A percentile compares a stretch with the other conserved stretches of the same genome.
Evolutionary conservation across 2,888 invertebrate species (phyloP).

Genomic region (Sinotaia quadrata): DNA sequence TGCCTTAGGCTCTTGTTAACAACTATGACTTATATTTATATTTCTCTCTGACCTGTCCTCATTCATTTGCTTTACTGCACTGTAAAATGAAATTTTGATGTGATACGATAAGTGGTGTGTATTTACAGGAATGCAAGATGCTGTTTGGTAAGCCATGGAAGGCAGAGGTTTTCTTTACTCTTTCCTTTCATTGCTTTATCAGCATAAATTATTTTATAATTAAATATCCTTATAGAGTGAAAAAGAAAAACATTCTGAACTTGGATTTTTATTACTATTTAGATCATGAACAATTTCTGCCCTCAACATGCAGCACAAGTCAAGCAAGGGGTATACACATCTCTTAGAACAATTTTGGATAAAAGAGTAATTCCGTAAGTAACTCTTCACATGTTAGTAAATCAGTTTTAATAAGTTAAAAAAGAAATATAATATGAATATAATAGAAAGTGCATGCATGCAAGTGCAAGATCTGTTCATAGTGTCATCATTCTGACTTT

Average conservation of each 20-base stretch:
- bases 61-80: too few species aligned
- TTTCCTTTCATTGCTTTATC: too few species aligned
- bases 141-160: neutral
- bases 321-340: constrained; percentile 79
- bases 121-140: too few species aligned
- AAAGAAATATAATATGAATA: neutral
- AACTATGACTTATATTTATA: too few species aligned
- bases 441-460: neutral
- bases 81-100: too few species aligned
- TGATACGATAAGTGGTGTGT: too few species aligned
- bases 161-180: neutral
- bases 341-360: constrained; percentile 87
- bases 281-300: constrained; percentile 91
- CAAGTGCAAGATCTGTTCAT: neutral
- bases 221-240: too few species aligned
- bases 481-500: neutral
- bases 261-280: constrained; percentile 52
- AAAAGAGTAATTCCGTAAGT: constrained; percentile 87
- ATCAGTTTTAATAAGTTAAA: neutral
- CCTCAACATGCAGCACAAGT: constrained; percentile 86
- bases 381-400: neutral
- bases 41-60: too few species aligned
- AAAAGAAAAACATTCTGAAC: too few species aligned
- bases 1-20: too few species aligned
- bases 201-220: too few species aligned